A percentile compares a stretch with the other conserved stretches of the same genome.
These are phyloP conservation scores for Botia kubotai DNA, from an alignment of 2,797 vertebrate genomes.

Conservation along the genomic window DNA sequence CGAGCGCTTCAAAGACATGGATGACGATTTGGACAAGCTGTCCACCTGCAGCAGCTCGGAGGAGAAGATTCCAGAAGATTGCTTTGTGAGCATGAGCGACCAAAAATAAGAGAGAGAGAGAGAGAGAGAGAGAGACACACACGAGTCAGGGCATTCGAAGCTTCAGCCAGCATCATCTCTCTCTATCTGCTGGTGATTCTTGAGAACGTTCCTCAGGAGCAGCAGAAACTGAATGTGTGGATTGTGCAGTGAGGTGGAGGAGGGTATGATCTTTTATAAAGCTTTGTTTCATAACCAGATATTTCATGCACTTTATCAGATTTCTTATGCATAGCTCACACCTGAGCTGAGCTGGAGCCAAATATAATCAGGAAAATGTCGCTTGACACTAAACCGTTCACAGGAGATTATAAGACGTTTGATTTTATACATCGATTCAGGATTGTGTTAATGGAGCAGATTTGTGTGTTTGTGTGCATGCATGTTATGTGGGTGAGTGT, in stretches of 20 bases:
- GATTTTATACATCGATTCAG: slow-evolving; percentile 47
- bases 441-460: slow-evolving; percentile 24
- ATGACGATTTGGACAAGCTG: slow-evolving; percentile 87
- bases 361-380: slow-evolving; percentile 55
- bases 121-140: too few species aligned
- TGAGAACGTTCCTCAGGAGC: slow-evolving; percentile 3
- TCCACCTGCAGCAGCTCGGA: slow-evolving; percentile 92
- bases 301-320: slow-evolving; percentile 91
- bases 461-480: slow-evolving; percentile 32
- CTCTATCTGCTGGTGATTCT: background rate
- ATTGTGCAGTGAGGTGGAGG: slow-evolving; percentile 37
- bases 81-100: slow-evolving; percentile 79
- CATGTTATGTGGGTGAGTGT: slow-evolving; percentile 23
- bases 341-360: slow-evolving; percentile 52
- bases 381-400: slow-evolving; percentile 62
- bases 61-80: slow-evolving; percentile 92
- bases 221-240: slow-evolving; percentile 52
- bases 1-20: slow-evolving; percentile 88
- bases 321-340: slow-evolving; percentile 79
- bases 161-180: slow-evolving; percentile 32
- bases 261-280: slow-evolving; percentile 66
- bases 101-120: slow-evolving; percentile 80
- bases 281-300: slow-evolving; percentile 83
- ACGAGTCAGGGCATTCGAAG: slow-evolving; percentile 35
- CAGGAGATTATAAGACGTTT: slow-evolving; percentile 55